A percentile compares a stretch with the other conserved stretches of the same genome.
phyloP scores from a whole-genome alignment of 1,140 invertebrate species.

The Heliconius congener region DNA sequence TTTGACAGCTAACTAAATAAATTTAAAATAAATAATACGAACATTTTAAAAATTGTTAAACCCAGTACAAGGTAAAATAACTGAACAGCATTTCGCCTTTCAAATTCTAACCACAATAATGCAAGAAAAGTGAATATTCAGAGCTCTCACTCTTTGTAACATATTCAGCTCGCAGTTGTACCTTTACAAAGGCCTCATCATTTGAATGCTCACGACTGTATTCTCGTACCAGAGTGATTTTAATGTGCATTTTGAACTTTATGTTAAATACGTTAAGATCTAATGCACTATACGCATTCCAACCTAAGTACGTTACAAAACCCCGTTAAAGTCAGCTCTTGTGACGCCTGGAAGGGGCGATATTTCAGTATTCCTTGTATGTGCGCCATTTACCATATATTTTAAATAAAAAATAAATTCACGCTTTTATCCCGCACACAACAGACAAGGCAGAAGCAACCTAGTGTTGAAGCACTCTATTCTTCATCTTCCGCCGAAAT shows the following conservation, averaged over 20 bases:
- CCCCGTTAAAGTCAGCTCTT: slow-evolving; percentile 46
- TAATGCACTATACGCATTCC: not conserved
- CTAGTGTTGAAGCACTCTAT: no score
- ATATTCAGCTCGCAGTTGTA: slow-evolving; percentile 43
- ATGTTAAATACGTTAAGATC: not conserved
- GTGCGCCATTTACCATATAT: not conserved
- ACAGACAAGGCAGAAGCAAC: no score
- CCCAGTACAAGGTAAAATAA: not conserved
- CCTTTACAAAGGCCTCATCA: slow-evolving; percentile 46
- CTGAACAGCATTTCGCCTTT: not conserved
- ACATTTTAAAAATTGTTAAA: no score
- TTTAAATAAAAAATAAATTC: not conserved
- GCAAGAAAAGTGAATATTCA: slow-evolving; percentile 26
- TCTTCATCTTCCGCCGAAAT: no score
- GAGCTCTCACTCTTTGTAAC: slow-evolving; percentile 35
- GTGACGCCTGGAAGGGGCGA: slow-evolving; percentile 65
- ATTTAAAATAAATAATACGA: no score
- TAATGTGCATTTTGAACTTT: slow-evolving; percentile 24
- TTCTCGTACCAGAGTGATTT: slow-evolving; percentile 15
- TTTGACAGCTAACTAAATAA: no score
- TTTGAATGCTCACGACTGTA: slow-evolving; percentile 46
- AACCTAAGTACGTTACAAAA: not conserved
- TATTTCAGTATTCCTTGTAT: slow-evolving; percentile 64
- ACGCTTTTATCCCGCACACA: no score
- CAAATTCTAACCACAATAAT: not conserved